Conservation (phyloP, 35 echinoderm and acorn worm species). For the Amphiura filiformis region DNA sequence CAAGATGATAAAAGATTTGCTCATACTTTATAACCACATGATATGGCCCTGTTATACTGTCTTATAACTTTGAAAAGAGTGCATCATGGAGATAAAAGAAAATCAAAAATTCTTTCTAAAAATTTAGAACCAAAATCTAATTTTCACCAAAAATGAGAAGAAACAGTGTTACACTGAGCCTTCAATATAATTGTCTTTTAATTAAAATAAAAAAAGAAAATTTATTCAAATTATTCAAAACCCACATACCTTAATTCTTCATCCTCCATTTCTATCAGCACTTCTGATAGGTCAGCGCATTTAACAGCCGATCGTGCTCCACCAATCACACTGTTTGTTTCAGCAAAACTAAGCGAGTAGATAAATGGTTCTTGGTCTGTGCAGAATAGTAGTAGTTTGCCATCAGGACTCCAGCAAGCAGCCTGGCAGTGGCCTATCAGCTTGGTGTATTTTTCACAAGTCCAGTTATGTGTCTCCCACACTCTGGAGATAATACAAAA, state of each 20-base stretch:
- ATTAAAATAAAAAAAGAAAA: too few relatives aligned
- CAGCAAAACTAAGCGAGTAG: constrained; percentile 73
- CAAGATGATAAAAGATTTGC: too few relatives aligned
- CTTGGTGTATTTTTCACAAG: constrained; percentile 88
- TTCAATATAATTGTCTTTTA: too few relatives aligned
- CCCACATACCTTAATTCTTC: constrained; percentile 60
- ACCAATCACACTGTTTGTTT: constrained; percentile 48
- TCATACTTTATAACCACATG: too few relatives aligned
- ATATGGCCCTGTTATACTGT: too few relatives aligned
- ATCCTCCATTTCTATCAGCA: constrained; percentile 35
- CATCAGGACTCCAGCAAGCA: constrained; percentile 94
- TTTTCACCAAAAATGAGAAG: too few relatives aligned
- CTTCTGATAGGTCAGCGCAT: constrained; percentile 78
- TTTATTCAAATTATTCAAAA: too few relatives aligned
- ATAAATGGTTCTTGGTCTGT: constrained; percentile 77
- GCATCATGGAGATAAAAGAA: too few relatives aligned
- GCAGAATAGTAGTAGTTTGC: constrained; percentile 74
- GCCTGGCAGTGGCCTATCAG: constrained; percentile 69
- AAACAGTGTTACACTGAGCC: too few relatives aligned
- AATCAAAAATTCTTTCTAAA: too few relatives aligned
- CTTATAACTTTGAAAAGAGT: too few relatives aligned
- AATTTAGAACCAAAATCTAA: too few relatives aligned
- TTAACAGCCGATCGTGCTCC: constrained; percentile 75
- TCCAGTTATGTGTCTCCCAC: constrained; percentile 88
- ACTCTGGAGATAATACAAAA: constrained; percentile 49